Evolutionary conservation across 2,113 vertebrate species (phyloP), one percentile per base, ranked within the genome.

Genomic region (Melospiza melodia): DNA sequence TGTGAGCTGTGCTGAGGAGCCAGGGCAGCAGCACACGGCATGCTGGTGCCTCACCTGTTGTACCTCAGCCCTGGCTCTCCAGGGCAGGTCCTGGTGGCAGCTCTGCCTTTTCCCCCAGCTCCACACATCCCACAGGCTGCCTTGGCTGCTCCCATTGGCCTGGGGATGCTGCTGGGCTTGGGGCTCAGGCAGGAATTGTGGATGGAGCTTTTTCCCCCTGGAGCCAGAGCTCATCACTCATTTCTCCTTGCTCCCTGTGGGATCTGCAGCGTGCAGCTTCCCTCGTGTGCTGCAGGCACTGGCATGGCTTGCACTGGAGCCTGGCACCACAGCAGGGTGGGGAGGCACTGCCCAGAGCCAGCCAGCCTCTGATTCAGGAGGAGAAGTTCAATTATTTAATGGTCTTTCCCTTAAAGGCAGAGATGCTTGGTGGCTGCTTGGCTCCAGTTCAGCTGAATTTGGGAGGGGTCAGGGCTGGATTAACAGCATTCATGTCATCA

Each of bases 221-320:
- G 59, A 71, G 52, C 88, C 39, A 33, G 84, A 95, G 89, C 84
- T 91, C 84, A 4, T 23, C 33, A 37, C 82, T 33, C 2, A 58
- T 89, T 94, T 95, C 95, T 95, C 4, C 0, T 44, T 5, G 33
- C 21, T 71, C 65, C 72, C 80, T 20, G 4, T 0, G 80, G 57
- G 33, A 3, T 44, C 31, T 10, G 80, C 49, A 57, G 79, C 0
- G 7, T 65, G 78, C 62, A 59, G 94, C 93, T 95, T 81, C 0
- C 23, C 69, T 48, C 27, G 2, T 1, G 66, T 58, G 84, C 95
- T 85, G 83, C 81, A 41, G 90, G 83, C 71, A 24, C 27, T 46
- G 72, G 94, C 91, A 89, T 73, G 93, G 94, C 89, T 93, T 92
- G 75, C 44, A 11, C 65, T 41, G 27, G 67, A 84, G 49, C 67